Base-by-base conservation (phyloP, 2,888 invertebrate species). In the Lithophane ornitopus region DNA sequence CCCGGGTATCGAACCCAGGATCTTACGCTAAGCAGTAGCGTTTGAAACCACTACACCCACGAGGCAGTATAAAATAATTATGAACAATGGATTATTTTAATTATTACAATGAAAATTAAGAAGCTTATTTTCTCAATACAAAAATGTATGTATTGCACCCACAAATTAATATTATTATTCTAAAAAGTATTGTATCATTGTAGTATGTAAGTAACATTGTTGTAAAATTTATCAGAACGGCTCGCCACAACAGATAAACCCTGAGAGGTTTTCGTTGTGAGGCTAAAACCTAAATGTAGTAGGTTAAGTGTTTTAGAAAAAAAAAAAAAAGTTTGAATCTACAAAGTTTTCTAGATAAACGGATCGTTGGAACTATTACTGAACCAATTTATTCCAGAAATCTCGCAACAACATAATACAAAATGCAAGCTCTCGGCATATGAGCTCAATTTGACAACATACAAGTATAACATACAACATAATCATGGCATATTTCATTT, bases 401-500 rank as follows among this genome's bases (percentile, higher is more conserved):
- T 66, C 12, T 49, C 41, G 19, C n/a, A 14, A 26, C 78, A 79
- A 69, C 39, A 63, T 72, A 59, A 67, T 63, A 67, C 63, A 73
- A 61, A 82, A 74, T 86, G 72, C 71, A 84, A 80, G 41, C 74
- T 73, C 52, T 22, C 28, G 39, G 76, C 62, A 77, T 71, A 66
- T 62, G 70, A 74, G 83, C 83, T 66, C 83, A 85, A 83, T 83
- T 83, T 85, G 86, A 85, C 83, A 83, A 71, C 68, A 19, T 69
- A 59, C 16, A 39, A 68, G 63, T 82, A 85, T 52, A 76, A 72
- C 78, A 70, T 63, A 68, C 56, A 73, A 71, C 46, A 78, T 82
- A 83, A 78, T 78, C 73, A 82, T 83, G 22, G 79, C 68, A 90
- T 90, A 90, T 90, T 90, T 90, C 87, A 90, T 90, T 88, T 84